Percentiles rank a stretch among this genome's conserved stretches.
Conservation (phyloP, 2,888 invertebrate species). For the Tetrapedia diversipes region DNA sequence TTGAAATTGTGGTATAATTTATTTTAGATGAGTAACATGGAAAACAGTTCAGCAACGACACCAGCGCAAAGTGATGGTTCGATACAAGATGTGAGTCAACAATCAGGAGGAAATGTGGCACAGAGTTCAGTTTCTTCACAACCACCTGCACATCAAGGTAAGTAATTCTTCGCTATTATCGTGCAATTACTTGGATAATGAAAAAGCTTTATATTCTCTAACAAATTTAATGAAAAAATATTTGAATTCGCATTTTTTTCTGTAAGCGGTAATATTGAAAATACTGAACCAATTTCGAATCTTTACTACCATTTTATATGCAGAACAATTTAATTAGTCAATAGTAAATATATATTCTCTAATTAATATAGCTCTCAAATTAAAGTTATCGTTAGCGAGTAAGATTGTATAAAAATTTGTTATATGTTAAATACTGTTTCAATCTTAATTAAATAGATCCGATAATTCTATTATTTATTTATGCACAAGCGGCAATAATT, state of each 20-base stretch:
- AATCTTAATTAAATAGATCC: constrained; percentile 13
- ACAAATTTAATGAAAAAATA: not conserved
- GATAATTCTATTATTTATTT: constrained; percentile 17
- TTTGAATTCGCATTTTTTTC: not conserved
- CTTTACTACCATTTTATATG: not conserved
- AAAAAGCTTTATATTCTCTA: not conserved
- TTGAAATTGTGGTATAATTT: not conserved
- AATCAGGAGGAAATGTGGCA: constrained; percentile 73
- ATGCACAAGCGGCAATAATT: constrained; percentile 27
- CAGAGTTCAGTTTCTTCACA: constrained; percentile 77
- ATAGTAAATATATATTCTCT: not conserved
- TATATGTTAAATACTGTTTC: constrained; percentile 14
- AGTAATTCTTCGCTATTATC: constrained; percentile 52
- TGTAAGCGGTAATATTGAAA: constrained; percentile 2
- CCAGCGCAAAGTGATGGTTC: constrained; percentile 78
- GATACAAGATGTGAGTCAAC: constrained; percentile 78
- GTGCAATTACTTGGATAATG: constrained; percentile 1
- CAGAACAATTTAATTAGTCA: not conserved
- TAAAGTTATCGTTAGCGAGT: not conserved
- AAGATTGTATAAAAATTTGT: not conserved
- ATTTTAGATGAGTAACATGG: constrained; percentile 80
- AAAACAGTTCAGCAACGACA: constrained; percentile 77
- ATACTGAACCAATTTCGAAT: not conserved
- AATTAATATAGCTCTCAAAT: no score
- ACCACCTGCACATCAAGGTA: constrained; percentile 79